phyloP scores from a whole-genome alignment of 1,140 invertebrate genomes.

The Campoletis sonorensis region DNA sequence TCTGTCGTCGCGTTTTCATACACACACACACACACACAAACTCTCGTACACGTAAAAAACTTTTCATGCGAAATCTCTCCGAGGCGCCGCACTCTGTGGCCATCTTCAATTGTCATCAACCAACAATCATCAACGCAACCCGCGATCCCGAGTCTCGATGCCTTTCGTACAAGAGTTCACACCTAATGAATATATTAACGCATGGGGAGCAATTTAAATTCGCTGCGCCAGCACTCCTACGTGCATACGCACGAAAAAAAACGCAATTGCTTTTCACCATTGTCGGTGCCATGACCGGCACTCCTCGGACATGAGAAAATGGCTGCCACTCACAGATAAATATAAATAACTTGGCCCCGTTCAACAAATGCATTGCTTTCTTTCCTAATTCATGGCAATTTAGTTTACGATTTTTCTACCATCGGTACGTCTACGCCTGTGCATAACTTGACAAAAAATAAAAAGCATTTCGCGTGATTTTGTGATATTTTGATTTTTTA shows the following conservation, averaged over 20 bases:
- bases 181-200: constrained; percentile 37
- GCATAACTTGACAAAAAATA: too few species aligned
- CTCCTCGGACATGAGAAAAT: constrained; percentile 6
- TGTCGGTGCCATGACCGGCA: constrained; percentile 8
- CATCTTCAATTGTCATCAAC: constrained; percentile 42
- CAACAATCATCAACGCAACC: constrained; percentile 19
- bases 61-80: constrained; percentile 15
- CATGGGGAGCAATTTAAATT: constrained; percentile 38
- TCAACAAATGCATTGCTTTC: too few species aligned
- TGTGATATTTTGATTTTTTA: too few species aligned
- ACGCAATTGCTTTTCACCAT: neutral
- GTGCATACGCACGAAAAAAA: constrained; percentile 18
- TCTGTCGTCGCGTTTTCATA: neutral
- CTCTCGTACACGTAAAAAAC: neutral
- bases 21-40: neutral
- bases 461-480: too few species aligned
- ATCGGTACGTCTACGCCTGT: too few species aligned
- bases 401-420: too few species aligned
- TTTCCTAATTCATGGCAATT: too few species aligned
- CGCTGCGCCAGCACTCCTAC: constrained; percentile 9
- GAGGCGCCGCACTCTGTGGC: constrained; percentile 1
- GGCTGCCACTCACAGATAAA: neutral
- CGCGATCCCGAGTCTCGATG: constrained; percentile 23
- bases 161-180: constrained; percentile 22
- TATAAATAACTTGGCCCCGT: too few species aligned